Base-by-base conservation (phyloP, 2,797 vertebrate species). In the Ctenopoma kingsleyae region DNA sequence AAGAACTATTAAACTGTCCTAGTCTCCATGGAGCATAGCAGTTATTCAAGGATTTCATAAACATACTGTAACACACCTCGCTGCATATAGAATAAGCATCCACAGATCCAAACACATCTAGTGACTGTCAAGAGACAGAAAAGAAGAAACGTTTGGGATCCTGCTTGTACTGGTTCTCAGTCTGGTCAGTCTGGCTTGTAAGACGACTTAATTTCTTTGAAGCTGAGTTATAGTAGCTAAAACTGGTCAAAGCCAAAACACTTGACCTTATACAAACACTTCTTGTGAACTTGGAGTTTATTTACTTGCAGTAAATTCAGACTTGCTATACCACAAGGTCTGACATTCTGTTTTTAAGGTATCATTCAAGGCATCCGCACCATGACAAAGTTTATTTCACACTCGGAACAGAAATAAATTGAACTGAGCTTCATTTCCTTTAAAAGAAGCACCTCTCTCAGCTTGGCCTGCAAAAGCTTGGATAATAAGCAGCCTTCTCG, bases 71-170 rank as follows among this genome's bases (percentile, higher is more conserved):
- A 51, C 87, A 92, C 83, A 86, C 86, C 82, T 92, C 84, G 36
- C 80, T 92, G 91, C 58, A 78, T 72, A 88, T 57, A 78, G 87
- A 89, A 85, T 93, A 89, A 89, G 85, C 92, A 82, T 85, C 84
- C 71, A 75, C 63, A 67, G 67, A 80, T 54, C 27, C 22, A 55
- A 66, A 25, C 17, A 23, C 27, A 48, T n/a, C 25, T 47, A 77
- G 27, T 43, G 52, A 65, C 1, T 27, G 65, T 74, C 49, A 22
- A 40, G 71, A 69, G 41, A 65, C 73, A 53, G 72, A 78, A 8
- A 69, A 61, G 35, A 65, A 51, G 36, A 80, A 53, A 43, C 6
- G 8, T 5, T 47, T 65, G 35, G 54, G 72, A 58, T 50, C n/a
- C 27, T 78, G 56, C 47, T 84, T 70, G 64, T 56, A 55, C 19